A percentile compares a stretch with the other conserved stretches of the same genome.
Conservation (phyloP, 1,140 invertebrate genomes). For the Aplysia californica region DNA sequence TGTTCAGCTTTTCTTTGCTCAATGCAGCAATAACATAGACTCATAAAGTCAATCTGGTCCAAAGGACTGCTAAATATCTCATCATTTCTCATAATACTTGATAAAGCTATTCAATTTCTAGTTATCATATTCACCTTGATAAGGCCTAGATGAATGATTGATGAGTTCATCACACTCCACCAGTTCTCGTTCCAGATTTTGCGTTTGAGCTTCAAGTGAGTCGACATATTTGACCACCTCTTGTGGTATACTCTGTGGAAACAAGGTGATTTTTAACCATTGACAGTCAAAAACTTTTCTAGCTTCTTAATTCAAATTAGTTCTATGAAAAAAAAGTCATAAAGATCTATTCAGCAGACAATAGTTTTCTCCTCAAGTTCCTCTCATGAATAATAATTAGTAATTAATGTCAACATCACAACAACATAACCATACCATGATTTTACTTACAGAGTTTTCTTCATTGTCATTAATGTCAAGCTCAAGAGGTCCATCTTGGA, state of each 20-base stretch:
- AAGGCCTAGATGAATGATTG: no score
- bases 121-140: no score
- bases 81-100: background rate
- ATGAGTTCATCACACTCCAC: slow-evolving; percentile 11
- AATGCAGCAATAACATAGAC: background rate
- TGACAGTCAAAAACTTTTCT: no score
- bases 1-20: background rate
- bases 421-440: background rate
- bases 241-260: background rate
- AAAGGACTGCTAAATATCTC: background rate
- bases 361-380: background rate
- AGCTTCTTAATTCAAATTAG: no score
- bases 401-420: no score
- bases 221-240: background rate
- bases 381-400: background rate
- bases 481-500: background rate
- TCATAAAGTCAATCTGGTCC: background rate
- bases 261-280: no score
- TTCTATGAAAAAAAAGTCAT: no score
- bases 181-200: slow-evolving; percentile 4
- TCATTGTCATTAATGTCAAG: background rate
- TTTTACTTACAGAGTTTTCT: background rate
- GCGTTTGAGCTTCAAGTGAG: background rate
- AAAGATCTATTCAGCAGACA: background rate
- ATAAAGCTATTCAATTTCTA: no score